Base-by-base conservation (phyloP, 1,140 invertebrate species). In the Amyelois transitella region DNA sequence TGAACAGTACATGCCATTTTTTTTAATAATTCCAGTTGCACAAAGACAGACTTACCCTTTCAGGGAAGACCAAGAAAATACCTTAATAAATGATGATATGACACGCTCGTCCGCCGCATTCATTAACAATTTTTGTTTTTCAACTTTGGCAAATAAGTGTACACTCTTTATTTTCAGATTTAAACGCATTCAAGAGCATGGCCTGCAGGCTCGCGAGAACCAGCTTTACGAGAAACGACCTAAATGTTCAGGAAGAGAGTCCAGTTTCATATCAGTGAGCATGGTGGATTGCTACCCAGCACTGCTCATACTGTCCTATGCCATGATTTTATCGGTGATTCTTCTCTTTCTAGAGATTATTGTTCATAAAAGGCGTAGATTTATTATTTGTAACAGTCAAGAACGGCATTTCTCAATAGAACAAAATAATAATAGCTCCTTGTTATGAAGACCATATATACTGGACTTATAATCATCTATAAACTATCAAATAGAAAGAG, bases 211-310 rank as follows among this genome's bases (percentile, higher is more conserved):
- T 28, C 74, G 91, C 18, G 91, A 91, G 58, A 89, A 91, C 24
- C 72, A 66, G 14, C 67, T 92, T 6, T 93, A 92, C 64, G 90
- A 90, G 17, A 90, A 89, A 48, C 91, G 91, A 63, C 92, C 92
- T 1, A 72, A 76, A 25, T 93, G 92, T 63, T 64, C 73, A 0
- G 88, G 86, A 6, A 75, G 75, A 45, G 89, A 87, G 28, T 75
- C 79, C 1, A 89, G 77, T 22, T 92, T 91, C 51, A 72, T 92
- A 17, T 91, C 89, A n/a, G 91, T 91, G 14, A 91, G 91, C 47
- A 85, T 92, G 60, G 81, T 88, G 0, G 91, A 92, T 58, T 90
- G 88, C 18, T 82, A 84, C 43, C 86, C 89, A 3, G 86, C 89
- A 10, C 55, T 90, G 6, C 54, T 89, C 5, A 72, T 86, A 22